phyloP scores from a whole-genome alignment of 2,888 invertebrate species.

The Diarsia mendica region DNA sequence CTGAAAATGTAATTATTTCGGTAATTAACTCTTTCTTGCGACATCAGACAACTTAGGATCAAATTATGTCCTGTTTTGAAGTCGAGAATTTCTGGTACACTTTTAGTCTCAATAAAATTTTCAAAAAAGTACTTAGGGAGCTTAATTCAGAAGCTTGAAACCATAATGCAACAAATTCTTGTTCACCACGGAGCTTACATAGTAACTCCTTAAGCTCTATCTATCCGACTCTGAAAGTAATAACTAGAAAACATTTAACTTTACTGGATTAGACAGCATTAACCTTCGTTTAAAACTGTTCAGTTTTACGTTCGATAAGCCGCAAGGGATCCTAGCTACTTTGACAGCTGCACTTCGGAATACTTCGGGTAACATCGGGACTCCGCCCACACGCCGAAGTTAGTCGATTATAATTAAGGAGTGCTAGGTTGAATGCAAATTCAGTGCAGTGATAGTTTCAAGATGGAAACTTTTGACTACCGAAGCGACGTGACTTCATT shows the following conservation, averaged over 20 bases:
- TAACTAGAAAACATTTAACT: constrained; percentile 39
- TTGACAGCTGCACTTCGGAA: constrained; percentile 35
- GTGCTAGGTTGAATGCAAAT: constrained; percentile 73
- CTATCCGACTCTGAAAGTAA: constrained; percentile 29
- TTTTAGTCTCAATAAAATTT: too few species aligned
- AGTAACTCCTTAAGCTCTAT: not conserved
- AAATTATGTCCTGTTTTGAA: constrained; percentile 3
- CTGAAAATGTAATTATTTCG: not conserved
- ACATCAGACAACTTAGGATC: not conserved
- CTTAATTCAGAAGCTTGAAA: not conserved
- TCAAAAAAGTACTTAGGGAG: not conserved
- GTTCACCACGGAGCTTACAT: not conserved
- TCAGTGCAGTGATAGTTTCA: constrained; percentile 46
- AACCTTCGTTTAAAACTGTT: constrained; percentile 34
- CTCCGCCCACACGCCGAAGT: constrained; percentile 64
- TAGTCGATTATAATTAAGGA: constrained; percentile 76
- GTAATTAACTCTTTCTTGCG: not conserved
- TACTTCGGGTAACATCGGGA: constrained; percentile 34
- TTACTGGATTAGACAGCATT: constrained; percentile 11
- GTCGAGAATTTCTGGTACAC: not conserved
- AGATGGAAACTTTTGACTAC: constrained; percentile 62
- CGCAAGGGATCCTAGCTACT: constrained; percentile 15
- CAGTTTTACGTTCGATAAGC: constrained; percentile 37
- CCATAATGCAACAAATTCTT: not conserved
- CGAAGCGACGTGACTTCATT: constrained; percentile 51